phyloP scores from a whole-genome alignment of 2,888 invertebrate species.

The Ariolimax columbianus region DNA sequence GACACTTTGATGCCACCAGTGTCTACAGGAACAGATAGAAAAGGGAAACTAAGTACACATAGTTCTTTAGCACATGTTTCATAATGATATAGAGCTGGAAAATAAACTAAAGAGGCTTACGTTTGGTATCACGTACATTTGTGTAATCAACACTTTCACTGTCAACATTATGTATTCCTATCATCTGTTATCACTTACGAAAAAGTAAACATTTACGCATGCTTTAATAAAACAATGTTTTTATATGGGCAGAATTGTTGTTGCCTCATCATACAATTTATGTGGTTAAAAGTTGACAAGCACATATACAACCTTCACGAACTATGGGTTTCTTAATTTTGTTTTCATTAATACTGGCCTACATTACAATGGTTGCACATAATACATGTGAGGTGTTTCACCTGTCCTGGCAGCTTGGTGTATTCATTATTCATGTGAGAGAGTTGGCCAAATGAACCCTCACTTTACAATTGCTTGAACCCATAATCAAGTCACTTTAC shows the following conservation, averaged over 20 bases:
- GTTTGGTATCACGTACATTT: too few species aligned
- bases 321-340: background rate
- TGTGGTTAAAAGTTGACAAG: background rate
- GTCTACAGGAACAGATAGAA: too few species aligned
- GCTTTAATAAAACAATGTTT: background rate
- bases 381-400: slow-evolving; percentile 27
- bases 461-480: background rate
- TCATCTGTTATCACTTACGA: too few species aligned
- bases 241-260: background rate
- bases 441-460: background rate
- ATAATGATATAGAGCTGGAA: too few species aligned
- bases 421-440: slow-evolving; percentile 24
- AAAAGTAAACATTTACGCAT: too few species aligned
- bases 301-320: background rate
- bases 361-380: slow-evolving; percentile 20
- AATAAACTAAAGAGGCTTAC: too few species aligned
- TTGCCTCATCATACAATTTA: slow-evolving; percentile 5
- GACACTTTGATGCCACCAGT: too few species aligned
- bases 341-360: background rate
- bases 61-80: too few species aligned
- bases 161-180: too few species aligned
- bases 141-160: too few species aligned
- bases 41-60: too few species aligned
- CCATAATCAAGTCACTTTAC: background rate
- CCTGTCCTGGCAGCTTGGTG: slow-evolving; percentile 37